Percentiles rank a stretch among this genome's conserved stretches.
Evolutionary conservation across 2,888 invertebrate species (phyloP).

Genomic region (Odontocolon sp.): DNA sequence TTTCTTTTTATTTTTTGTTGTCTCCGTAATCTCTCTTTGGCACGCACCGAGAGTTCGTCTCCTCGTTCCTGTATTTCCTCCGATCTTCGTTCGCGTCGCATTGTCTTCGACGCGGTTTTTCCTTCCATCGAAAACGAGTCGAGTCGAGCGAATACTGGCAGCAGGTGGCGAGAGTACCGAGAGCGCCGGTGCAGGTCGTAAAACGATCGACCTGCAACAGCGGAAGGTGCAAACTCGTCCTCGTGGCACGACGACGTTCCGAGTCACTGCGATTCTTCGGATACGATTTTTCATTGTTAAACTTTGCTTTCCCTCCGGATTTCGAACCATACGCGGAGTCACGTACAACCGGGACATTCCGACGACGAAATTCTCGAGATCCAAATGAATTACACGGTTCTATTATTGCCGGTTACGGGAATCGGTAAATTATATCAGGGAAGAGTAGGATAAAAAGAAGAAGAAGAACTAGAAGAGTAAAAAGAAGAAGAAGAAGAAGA

Average conservation of each 20-base stretch:
- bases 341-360: constrained; percentile 14
- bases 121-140: constrained; percentile 13
- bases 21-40: constrained; percentile 56
- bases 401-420: constrained; percentile 8
- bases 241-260: background rate
- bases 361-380: background rate
- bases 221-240: background rate
- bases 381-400: constrained; percentile 39
- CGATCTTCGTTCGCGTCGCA: background rate
- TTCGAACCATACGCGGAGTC: constrained; percentile 7
- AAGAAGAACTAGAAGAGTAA: background rate
- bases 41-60: constrained; percentile 30
- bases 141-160: background rate
- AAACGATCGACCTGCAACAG: background rate
- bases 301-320: background rate
- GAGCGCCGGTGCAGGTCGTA: background rate
- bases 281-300: constrained; percentile 30
- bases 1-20: constrained; percentile 16
- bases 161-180: constrained; percentile 3
- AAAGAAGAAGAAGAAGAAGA: background rate
- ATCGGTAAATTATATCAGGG: constrained; percentile 53
- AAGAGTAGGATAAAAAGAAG: background rate
- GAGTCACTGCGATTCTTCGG: background rate
- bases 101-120: background rate
- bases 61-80: background rate